phyloP scores from a whole-genome alignment of 1,140 invertebrate genomes.

The Sinella curviseta region DNA sequence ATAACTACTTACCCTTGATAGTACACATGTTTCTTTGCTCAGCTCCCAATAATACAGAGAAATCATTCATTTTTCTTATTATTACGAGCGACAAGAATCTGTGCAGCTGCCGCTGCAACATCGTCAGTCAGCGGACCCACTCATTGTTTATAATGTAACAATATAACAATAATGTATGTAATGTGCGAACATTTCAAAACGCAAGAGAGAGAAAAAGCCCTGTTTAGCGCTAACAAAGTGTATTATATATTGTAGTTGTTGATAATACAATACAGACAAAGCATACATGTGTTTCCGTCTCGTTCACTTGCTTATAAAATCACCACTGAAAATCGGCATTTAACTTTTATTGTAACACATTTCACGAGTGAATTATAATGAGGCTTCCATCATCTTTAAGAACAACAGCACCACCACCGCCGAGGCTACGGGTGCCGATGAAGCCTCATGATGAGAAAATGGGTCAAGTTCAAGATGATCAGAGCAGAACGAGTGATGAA shows the following conservation, averaged over 20 bases:
- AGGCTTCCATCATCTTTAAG: constrained; percentile 17
- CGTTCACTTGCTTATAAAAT: neutral
- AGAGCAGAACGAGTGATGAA: constrained; percentile 24
- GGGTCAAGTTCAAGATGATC: constrained; percentile 26
- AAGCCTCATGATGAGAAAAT: constrained; percentile 19
- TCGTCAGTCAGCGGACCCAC: neutral
- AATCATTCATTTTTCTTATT: neutral
- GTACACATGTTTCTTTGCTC: too few species aligned
- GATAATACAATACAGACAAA: too few species aligned
- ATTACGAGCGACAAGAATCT: neutral
- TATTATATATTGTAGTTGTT: too few species aligned
- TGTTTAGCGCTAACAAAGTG: too few species aligned
- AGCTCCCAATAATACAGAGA: too few species aligned
- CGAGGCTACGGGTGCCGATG: constrained; percentile 18
- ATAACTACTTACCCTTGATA: too few species aligned
- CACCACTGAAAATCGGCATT: neutral
- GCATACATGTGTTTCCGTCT: neutral
- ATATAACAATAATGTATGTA: neutral
- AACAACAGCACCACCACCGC: constrained; percentile 1
- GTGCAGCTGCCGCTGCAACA: neutral
- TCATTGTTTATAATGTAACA: neutral
- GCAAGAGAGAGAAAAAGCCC: neutral
- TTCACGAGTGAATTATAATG: constrained; percentile 26
- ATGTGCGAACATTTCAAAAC: neutral
- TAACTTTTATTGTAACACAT: constrained; percentile 21